Conservation (phyloP, 2,113 vertebrate genomes). For the Microtus richardsoni region DNA sequence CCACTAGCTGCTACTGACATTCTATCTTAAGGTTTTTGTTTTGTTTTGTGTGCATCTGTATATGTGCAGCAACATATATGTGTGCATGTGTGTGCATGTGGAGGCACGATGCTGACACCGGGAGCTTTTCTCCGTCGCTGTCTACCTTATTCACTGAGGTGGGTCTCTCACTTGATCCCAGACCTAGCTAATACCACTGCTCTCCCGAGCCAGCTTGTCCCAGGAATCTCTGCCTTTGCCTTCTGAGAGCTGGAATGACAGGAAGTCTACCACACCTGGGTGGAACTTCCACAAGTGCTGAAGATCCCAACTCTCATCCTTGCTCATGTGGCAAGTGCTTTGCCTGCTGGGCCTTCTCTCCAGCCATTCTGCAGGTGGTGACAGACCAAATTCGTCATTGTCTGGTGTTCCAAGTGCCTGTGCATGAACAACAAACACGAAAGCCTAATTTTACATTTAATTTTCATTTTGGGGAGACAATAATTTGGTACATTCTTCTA, state of each 20-base stretch:
- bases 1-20: not conserved
- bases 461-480: not conserved
- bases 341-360: not conserved
- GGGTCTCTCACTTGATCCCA: not conserved
- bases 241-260: not conserved
- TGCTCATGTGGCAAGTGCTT: not conserved
- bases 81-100: not conserved
- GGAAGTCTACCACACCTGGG: not conserved
- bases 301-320: not conserved
- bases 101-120: not conserved
- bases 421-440: not conserved
- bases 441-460: not conserved
- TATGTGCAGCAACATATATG: not conserved
- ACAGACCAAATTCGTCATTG: accelerated
- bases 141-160: not conserved
- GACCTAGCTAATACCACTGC: not conserved
- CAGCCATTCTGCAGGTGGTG: accelerated
- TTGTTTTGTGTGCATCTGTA: not conserved
- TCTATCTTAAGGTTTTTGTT: not conserved
- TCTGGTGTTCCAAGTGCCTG: too few relatives aligned
- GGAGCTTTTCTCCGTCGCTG: not conserved
- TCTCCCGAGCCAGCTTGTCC: not conserved
- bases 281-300: not conserved
- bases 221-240: too few relatives aligned
- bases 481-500: not conserved